Base-by-base conservation (phyloP, 2,797 vertebrate species). In the Pseudomugil gertrudae region DNA sequence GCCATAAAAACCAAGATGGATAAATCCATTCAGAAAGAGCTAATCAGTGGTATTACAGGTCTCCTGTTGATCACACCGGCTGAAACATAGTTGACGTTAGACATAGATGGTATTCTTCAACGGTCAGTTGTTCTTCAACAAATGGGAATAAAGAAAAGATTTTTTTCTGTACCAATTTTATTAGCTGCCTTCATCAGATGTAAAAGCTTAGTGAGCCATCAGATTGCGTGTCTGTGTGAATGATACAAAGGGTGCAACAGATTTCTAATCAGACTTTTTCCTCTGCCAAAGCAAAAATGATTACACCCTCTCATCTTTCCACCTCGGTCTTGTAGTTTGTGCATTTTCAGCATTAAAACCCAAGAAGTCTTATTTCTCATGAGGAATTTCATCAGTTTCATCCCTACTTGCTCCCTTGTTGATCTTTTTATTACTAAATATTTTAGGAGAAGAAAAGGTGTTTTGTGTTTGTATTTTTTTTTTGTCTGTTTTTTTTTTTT, bases 1-100 rank as follows among this genome's bases (percentile, higher is more conserved):
- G 91, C 92, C 93, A 94, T 93, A 91, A 85, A 83, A 87, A 63
- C 63, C 68, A 81, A 86, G 67, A 79, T 74, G 85, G 81, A 80
- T 83, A 76, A 89, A 81, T 79, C 72, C 70, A 81, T 81, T 89
- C 82, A 53, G 45, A 84, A 91, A 89, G 89, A 91, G 83, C 88
- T 89, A 81, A 86, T 62, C 57, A 70, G 75, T 87, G 78, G 66
- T 76, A 55, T 78, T 36, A 75, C 53, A 55, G 57, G 62, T 80
- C 80, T 79, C 62, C 68, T 83, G 81, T 86, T 81, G 71, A 82
- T 83, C 60, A 70, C 52, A 71, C 40, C 63, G 80, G 59, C 75
- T 57, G 63, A 60, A 72, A 54, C 43, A 14, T 58, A 36, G 47
- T 36, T 23, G 26, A 63, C 78, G 67, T 30, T 48, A 79, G 48